phyloP scores from a whole-genome alignment of 2,113 vertebrate genomes.

The Seriola aureovittata region DNA sequence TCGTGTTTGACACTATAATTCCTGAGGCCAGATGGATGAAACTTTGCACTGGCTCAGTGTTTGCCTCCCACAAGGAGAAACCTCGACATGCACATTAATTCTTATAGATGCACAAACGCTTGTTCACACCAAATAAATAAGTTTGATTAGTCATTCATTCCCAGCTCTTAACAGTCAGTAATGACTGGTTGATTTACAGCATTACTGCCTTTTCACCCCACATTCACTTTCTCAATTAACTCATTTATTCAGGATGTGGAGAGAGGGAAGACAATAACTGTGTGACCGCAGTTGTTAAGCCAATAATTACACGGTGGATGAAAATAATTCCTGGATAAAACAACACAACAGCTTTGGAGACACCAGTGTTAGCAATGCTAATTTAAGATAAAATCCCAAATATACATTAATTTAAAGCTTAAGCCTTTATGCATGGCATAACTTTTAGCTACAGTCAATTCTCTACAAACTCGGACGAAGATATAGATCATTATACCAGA shows the following conservation, averaged over 20 bases:
- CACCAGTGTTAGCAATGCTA: too few relatives aligned
- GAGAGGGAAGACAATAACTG: background rate
- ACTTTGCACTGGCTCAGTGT: background rate
- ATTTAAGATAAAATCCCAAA: too few relatives aligned
- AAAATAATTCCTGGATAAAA: background rate
- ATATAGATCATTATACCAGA: background rate
- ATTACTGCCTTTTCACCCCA: background rate
- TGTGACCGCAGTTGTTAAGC: background rate
- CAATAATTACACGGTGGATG: background rate
- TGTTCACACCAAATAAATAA: background rate
- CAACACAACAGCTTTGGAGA: background rate
- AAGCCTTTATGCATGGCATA: too few relatives aligned
- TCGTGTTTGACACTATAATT: slow-evolving; percentile 32
- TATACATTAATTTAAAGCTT: too few relatives aligned
- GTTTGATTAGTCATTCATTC: too few relatives aligned
- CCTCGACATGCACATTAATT: background rate
- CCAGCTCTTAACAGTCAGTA: background rate
- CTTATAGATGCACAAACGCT: background rate
- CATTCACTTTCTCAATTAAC: background rate
- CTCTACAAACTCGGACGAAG: too few relatives aligned
- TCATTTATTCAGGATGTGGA: background rate
- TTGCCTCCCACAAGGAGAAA: background rate
- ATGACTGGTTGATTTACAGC: background rate
- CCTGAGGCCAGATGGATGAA: background rate
- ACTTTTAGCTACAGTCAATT: too few relatives aligned